Evolutionary conservation across 2,888 invertebrate genomes (phyloP).

Genomic region (Drosophila niveifrons): DNA sequence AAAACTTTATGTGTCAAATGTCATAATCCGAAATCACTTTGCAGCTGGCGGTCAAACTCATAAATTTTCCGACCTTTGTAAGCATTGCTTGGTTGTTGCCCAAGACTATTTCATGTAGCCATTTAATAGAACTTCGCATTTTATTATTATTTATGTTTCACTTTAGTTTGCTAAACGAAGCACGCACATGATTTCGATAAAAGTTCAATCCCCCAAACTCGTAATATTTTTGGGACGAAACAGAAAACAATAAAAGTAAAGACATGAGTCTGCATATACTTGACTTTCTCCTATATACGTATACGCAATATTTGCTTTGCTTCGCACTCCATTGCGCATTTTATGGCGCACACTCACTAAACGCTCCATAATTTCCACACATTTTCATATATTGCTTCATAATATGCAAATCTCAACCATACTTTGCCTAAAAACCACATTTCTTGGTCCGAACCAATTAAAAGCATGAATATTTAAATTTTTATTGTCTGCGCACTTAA

Average conservation of each 20-base stretch:
- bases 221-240: slow-evolving; percentile 26
- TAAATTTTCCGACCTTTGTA: slow-evolving; percentile 48
- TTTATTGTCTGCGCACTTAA: slow-evolving; percentile 55
- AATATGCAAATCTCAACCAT: slow-evolving; percentile 54
- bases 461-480: slow-evolving; percentile 67
- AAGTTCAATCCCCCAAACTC: slow-evolving; percentile 40
- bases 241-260: slow-evolving; percentile 30
- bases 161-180: slow-evolving; percentile 53
- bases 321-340: slow-evolving; percentile 61
- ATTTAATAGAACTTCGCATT: slow-evolving; percentile 47
- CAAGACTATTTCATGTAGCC: slow-evolving; percentile 21
- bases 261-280: neutral
- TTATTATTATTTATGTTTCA: slow-evolving; percentile 60
- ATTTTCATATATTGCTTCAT: slow-evolving; percentile 7
- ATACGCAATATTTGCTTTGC: slow-evolving; percentile 38
- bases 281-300: slow-evolving; percentile 13
- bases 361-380: slow-evolving; percentile 41
- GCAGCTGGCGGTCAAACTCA: slow-evolving; percentile 48
- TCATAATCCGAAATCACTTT: slow-evolving; percentile 72
- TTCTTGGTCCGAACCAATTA: slow-evolving; percentile 30
- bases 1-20: slow-evolving; percentile 68
- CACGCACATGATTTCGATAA: slow-evolving; percentile 55
- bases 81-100: slow-evolving; percentile 8
- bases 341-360: slow-evolving; percentile 35
- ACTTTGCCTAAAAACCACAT: slow-evolving; percentile 5